Evolutionary conservation across 1,140 invertebrate species (phyloP).

Genomic region (Pentalonia nigronervosa): DNA sequence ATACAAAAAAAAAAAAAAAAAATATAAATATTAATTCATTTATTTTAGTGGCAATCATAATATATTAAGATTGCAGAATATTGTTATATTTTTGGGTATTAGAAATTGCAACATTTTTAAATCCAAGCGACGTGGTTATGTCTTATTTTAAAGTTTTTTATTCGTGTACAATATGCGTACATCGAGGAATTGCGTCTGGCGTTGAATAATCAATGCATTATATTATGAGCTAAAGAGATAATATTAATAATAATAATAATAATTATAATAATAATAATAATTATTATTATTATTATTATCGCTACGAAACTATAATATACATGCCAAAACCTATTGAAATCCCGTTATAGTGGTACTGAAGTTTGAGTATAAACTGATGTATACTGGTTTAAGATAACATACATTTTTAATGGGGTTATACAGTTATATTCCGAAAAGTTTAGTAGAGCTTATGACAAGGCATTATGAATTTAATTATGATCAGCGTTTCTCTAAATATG

Average conservation of each 20-base stretch:
- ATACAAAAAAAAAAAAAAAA: no score
- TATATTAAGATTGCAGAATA: neutral
- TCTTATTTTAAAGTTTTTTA: neutral
- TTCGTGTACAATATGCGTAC: no score
- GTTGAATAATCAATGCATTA: neutral
- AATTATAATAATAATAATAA: no score
- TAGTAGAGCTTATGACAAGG: neutral
- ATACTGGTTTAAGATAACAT: neutral
- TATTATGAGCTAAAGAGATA: neutral
- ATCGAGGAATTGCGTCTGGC: neutral
- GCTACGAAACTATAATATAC: neutral
- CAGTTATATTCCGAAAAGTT: slow-evolving; percentile 6
- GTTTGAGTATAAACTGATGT: slow-evolving; percentile 1
- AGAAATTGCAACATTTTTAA: neutral
- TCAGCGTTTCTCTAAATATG: neutral
- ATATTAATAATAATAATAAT: no score
- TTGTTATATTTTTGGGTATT: neutral
- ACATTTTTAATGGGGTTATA: slow-evolving; percentile 37
- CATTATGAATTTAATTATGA: slow-evolving; percentile 44
- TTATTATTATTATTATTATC: neutral
- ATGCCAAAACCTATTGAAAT: neutral
- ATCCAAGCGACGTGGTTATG: neutral
- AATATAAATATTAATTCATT: neutral
- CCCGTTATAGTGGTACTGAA: neutral
- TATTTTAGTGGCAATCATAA: no score